These are phyloP conservation scores for Calliphora vicina DNA, from an alignment of 1,140 invertebrate species.

Conservation along the genomic window DNA sequence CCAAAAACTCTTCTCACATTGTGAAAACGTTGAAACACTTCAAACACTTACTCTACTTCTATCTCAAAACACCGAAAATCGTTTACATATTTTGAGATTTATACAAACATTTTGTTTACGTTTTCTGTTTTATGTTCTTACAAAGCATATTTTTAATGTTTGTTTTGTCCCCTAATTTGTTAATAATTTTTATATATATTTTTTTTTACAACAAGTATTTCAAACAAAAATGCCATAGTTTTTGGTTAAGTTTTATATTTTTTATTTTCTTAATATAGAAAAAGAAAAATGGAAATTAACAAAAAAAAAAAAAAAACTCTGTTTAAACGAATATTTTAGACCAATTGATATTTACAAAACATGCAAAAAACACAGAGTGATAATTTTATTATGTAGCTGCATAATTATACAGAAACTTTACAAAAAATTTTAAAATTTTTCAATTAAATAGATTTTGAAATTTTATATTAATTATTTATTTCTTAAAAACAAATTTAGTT, in stretches of 20 bases:
- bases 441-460: no score
- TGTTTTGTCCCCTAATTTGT: not conserved
- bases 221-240: slow-evolving; percentile 36
- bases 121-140: not conserved
- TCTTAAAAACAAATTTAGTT: no score
- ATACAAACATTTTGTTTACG: no score
- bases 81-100: not conserved
- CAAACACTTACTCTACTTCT: not conserved
- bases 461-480: no score
- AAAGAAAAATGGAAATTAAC: not conserved
- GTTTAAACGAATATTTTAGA: not conserved
- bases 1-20: no score
- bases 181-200: not conserved
- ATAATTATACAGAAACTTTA: no score
- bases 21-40: not conserved
- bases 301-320: not conserved
- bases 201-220: not conserved
- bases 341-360: not conserved
- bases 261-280: slow-evolving; percentile 20
- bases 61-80: not conserved
- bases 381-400: no score
- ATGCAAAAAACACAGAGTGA: no score
- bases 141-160: not conserved
- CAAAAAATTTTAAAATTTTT: no score
- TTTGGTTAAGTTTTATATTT: slow-evolving; percentile 23